Evolutionary conservation across 2,797 vertebrate species (phyloP).

Genomic region (Hylomyscus alleni): DNA sequence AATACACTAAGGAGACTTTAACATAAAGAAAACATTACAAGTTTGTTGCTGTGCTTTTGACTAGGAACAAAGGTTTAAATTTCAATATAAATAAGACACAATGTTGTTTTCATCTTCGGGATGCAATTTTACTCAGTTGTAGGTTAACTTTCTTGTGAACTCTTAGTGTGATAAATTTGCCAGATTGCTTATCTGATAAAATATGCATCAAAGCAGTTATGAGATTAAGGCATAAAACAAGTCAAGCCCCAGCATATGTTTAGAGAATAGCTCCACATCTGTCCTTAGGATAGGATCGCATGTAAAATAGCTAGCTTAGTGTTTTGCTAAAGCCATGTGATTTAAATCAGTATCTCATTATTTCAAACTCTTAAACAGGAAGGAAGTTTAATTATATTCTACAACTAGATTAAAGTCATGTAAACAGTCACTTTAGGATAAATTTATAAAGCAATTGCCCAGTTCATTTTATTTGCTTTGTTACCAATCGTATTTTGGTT

Average conservation of each 20-base stretch:
- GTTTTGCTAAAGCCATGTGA: constrained; percentile 48
- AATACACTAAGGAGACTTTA: not conserved
- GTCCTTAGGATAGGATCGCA: constrained; percentile 55
- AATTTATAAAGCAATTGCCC: not conserved
- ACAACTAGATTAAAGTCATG: not conserved
- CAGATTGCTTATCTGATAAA: constrained; percentile 74
- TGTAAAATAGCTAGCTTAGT: constrained; percentile 48
- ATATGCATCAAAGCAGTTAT: constrained; percentile 68
- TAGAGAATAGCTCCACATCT: constrained; percentile 75
- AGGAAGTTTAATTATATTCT: not conserved
- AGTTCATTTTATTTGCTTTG: not conserved
- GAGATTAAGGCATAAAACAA: constrained; percentile 71
- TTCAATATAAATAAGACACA: constrained; percentile 3
- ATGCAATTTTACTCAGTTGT: not conserved
- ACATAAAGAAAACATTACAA: not conserved
- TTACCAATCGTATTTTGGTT: not conserved
- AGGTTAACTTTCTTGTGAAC: constrained; percentile 58
- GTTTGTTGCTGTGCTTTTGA: not conserved
- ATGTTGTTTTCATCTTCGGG: constrained; percentile 11
- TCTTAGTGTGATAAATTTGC: constrained; percentile 17
- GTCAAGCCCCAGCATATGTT: constrained; percentile 67
- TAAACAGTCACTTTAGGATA: not conserved
- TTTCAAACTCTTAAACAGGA: not conserved
- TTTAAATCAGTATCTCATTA: not conserved
- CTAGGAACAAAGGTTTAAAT: not conserved